Evolutionary conservation across 2,113 vertebrate genomes (phyloP).

Genomic region (Calyptomena viridis): DNA sequence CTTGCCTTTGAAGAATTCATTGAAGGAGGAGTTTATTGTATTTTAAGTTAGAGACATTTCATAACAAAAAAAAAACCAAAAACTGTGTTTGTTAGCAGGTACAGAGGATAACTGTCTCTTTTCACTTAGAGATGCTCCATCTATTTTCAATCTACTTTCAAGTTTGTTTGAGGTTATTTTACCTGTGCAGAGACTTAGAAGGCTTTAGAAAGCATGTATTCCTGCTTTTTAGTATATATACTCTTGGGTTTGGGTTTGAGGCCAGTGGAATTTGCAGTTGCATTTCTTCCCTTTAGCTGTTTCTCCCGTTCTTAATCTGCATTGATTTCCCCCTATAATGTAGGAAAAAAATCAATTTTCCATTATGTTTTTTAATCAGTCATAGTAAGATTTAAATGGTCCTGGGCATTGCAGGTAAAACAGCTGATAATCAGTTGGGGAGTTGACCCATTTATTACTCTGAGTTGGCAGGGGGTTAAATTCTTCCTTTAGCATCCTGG

Average conservation of each 20-base stretch:
- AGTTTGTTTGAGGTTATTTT: conserved; percentile 30
- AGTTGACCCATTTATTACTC: conserved; percentile 34
- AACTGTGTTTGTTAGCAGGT: conserved; percentile 8
- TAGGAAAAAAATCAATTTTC: conserved; percentile 67
- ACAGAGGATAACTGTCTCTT: background rate
- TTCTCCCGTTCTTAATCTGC: conserved; percentile 61
- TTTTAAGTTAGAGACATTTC: conserved; percentile 18
- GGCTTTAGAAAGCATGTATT: background rate
- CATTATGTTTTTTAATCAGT: conserved; percentile 71
- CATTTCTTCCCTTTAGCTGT: conserved; percentile 22
- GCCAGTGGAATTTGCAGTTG: background rate
- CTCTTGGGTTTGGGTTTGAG: background rate
- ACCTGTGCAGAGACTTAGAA: background rate
- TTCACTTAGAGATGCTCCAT: background rate
- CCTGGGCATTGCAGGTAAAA: background rate
- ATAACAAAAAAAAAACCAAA: background rate
- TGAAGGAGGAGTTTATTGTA: conserved; percentile 18
- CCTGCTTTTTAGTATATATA: background rate
- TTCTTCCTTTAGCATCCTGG: background rate
- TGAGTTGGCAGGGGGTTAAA: background rate
- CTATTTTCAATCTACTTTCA: conserved; percentile 26
- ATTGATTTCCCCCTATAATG: conserved; percentile 55
- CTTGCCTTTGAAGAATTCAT: conserved; percentile 1
- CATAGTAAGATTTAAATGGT: conserved; percentile 27
- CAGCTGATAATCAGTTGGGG: conserved; percentile 44